Evolutionary conservation across 1,140 invertebrate genomes (phyloP), one percentile per base, ranked within the genome.

Genomic region (Cyphomyrmex costatus): DNA sequence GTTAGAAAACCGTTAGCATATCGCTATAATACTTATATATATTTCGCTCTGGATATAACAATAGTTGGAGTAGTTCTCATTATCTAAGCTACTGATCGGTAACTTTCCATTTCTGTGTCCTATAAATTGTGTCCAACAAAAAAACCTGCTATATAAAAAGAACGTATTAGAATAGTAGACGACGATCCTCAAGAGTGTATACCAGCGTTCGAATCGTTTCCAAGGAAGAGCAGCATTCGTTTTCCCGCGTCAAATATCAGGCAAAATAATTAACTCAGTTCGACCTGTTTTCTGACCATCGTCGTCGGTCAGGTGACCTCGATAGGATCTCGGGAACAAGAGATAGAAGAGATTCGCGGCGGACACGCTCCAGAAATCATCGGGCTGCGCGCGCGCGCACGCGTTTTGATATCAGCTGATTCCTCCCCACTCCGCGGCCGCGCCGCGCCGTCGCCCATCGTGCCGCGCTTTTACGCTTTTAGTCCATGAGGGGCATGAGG

Each of bases 341-440:
- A 70, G 66, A 51, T 19, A 58, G 21, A 58, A 1, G 56, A 58
- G 10, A 58, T 58, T 1, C 4, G 7, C 1, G 24, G 4, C 19
- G 10, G 27, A 42, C 61, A 79, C 30, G 42, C 61, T 79, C 30
- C 30, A 79, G 46, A 79, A 79, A 68, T 79, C 63, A 68, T 79
- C 63, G 12, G 33, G 21, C 0, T 30, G 58, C 71, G 12, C 21
- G 1, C 19, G 24, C 51, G 27, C 68, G 21, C 82, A 53, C 53
- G n/a, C 33, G 19, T 53, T 73, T 58, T 36, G 36, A 46, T 51
- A 86, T 91, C 90, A 91, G 90, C 90, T 91, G 90, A 90, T 88
- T 85, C 60, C 71, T 87, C 76, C 84, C 87, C 3, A 14, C 63
- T 21, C 12, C n/a, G n/a, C 33, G 12, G 33, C 1, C 33, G n/a